Base-by-base conservation (phyloP, 2,888 invertebrate species). In the Galerucella calmariensis region DNA sequence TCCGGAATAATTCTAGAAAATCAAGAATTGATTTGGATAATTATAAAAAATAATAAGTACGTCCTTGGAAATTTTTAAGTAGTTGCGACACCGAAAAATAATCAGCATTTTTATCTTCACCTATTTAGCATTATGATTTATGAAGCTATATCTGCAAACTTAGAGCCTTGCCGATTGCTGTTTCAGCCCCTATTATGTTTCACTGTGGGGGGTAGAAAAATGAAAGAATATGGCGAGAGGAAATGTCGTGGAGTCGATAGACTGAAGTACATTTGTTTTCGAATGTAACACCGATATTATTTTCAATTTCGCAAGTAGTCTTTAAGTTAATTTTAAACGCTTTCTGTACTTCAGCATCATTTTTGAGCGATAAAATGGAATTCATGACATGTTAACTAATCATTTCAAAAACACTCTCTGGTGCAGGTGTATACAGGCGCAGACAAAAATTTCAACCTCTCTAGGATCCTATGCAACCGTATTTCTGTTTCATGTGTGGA, bases 111-210 rank as follows among this genome's bases (percentile, higher is more conserved):
- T 77, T 77, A 75, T 74, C 77, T 76, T 79, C 70, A 61, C 72
- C 76, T 77, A 77, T 76, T 77, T 76, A 77, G 69, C 67, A 75
- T 67, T 74, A 75, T 71, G 73, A 79, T 79, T 74, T 79, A 77
- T 77, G 75, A 62, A 71, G 56, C 62, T 74, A 20, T 20, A 72
- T 72, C 72, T 72, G 66, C 66, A 59, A 72, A 72, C 72, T 72
- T 66, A 59, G 58, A 71, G 72, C 53, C 48, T 61, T 66, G 72
- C 72, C 72, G 72, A 72, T 72, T 72, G 72, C 72, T 66, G 72
- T 66, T 72, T 72, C 72, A 67, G 35, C 72, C 72, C 72, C 66
- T 61, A 58, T 72, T 72, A 72, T 72, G 72, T 72, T 48, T 59
- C 72, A 59, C 72, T 27, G 48, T 35, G 72, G 72, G 72, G 70